Percentiles rank a stretch among this genome's conserved stretches.
These are phyloP conservation scores for Patella caerulea DNA, from an alignment of 2,888 invertebrate species.

Conservation along the genomic window DNA sequence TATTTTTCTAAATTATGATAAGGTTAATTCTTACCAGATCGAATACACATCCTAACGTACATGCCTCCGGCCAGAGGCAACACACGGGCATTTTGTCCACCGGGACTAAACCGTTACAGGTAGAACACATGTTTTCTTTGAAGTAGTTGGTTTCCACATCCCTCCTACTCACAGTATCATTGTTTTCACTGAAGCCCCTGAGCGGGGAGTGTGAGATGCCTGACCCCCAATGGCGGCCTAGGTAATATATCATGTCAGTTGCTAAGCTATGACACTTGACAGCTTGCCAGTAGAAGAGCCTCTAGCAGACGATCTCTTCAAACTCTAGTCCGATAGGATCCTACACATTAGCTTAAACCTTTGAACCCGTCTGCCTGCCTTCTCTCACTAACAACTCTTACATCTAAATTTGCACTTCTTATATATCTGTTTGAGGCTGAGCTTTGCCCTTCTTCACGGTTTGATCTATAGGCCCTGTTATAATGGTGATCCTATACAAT, in stretches of 20 bases:
- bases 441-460: constrained; percentile 12
- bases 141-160: constrained; percentile 16
- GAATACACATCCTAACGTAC: constrained; percentile 56
- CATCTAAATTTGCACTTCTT: constrained; percentile 9
- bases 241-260: constrained; percentile 66
- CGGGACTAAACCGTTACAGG: constrained; percentile 30
- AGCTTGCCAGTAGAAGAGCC: constrained; percentile 52
- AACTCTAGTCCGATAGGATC: constrained; percentile 6
- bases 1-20: too few species aligned
- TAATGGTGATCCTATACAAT: not conserved
- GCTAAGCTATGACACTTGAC: constrained; percentile 66
- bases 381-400: constrained; percentile 8
- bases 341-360: constrained; percentile 6
- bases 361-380: constrained; percentile 9
- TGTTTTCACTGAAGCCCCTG: constrained; percentile 33
- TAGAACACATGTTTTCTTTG: constrained; percentile 33
- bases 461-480: not conserved
- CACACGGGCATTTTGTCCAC: constrained; percentile 54
- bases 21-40: constrained; percentile 33
- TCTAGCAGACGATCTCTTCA: constrained; percentile 12
- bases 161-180: constrained; percentile 27
- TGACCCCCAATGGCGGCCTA: constrained; percentile 54
- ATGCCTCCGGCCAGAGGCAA: constrained; percentile 57
- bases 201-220: constrained; percentile 34
- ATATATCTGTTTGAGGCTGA: constrained; percentile 5